These are phyloP conservation scores for Falcunculus frontatus DNA, from an alignment of 2,113 vertebrate species.

Conservation along the genomic window DNA sequence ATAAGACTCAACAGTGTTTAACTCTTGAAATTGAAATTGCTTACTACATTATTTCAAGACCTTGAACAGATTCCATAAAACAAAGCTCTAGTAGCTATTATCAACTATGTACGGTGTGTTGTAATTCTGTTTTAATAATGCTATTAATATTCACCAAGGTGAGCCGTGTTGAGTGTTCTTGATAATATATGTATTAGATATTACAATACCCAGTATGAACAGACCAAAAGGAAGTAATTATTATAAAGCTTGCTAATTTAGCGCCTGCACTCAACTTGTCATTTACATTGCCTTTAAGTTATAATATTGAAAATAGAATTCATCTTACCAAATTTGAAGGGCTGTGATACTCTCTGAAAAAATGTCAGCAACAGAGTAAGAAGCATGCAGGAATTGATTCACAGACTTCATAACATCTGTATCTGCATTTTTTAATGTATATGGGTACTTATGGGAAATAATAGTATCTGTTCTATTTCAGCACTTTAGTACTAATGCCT, in stretches of 20 bases:
- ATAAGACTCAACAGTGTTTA: background rate
- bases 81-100: background rate
- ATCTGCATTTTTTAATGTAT: background rate
- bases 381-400: background rate
- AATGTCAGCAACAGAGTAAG: background rate
- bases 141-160: constrained; percentile 26
- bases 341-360: background rate
- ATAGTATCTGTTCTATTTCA: background rate
- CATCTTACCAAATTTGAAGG: background rate
- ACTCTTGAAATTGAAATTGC: background rate
- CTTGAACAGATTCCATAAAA: background rate
- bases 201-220: background rate
- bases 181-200: background rate
- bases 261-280: background rate
- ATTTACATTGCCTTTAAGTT: background rate
- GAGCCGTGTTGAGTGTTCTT: background rate
- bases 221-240: background rate
- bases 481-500: background rate
- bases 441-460: background rate
- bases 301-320: background rate
- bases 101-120: background rate
- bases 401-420: background rate
- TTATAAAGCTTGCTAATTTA: background rate
- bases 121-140: constrained; percentile 14
- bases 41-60: background rate